Base-by-base conservation (phyloP, 2,888 invertebrate genomes). In the Philonicus albiceps region DNA sequence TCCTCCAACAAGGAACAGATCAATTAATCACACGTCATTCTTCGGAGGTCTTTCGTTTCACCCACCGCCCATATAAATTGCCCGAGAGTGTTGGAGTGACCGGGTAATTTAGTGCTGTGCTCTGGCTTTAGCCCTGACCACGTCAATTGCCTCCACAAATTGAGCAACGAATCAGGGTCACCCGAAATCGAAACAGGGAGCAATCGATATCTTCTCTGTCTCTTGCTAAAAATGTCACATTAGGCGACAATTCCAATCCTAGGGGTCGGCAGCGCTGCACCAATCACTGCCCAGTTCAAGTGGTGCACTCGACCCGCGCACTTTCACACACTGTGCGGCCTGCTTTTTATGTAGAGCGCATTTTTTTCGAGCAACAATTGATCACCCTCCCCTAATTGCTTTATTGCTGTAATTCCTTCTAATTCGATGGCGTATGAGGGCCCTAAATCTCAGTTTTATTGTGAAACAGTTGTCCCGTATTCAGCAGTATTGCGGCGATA, bases 391-490 rank as follows among this genome's bases (percentile, higher is more conserved):
- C 30, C 30, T 49, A 80, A 80, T 80, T 80, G 80, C 80, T 80
- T 80, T 80, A 80, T 80, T 49, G 49, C 11, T 64, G 64, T 64
- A 64, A 64, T 64, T 64, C 64, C 64, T 22, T n/a, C 80, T 53
- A 80, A 80, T 80, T 80, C 43, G 80, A 43, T 22, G 19, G 31
- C 43, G 80, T 53, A 80, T 80, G 80, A n/a, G 80, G 80, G 80
- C 80, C 30, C 49, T 80, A 80, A 80, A 80, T 80, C 80, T 53
- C 53, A n/a, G 31, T 49, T 80, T 80, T 80, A 80, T 80, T 80
- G 80, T 80, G 43, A 53, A 49, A 80, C 80, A 80, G 80, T 80
- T 80, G 49, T 80, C 80, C 80, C 80, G 27, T 80, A 80, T 80
- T 53, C 80, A 80, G 64, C 64, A 22, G 30, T 16, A 27, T 80